A percentile compares a stretch with the other conserved stretches of the same genome.
Conservation (phyloP, 2,113 vertebrate genomes). For the Arenaria interpres region DNA sequence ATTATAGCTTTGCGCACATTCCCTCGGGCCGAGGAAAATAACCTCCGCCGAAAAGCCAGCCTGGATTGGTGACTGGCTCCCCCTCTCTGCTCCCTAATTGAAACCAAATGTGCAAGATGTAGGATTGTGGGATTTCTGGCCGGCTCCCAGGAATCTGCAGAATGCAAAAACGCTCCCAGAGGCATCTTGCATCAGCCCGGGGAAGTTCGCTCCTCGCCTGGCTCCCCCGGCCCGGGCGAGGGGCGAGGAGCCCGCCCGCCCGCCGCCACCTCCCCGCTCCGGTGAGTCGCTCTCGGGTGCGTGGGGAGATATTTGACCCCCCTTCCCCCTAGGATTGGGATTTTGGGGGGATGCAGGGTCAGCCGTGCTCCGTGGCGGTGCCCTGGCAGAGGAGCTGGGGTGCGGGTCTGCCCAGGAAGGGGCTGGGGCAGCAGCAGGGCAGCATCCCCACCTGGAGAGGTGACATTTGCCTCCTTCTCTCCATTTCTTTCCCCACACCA, state of each 20-base stretch:
- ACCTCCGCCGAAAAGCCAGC: slow-evolving; percentile 74
- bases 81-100: slow-evolving; percentile 82
- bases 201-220: slow-evolving; percentile 67
- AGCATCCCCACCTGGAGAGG: rapidly evolving
- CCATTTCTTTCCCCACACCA: background rate
- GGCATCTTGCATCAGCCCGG: slow-evolving; percentile 87
- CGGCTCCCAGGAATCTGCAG: slow-evolving; percentile 82
- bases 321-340: rapidly evolving
- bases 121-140: slow-evolving; percentile 91
- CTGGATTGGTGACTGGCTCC: slow-evolving; percentile 77
- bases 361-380: rapidly evolving
- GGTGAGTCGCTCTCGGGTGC: background rate
- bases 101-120: slow-evolving; percentile 91
- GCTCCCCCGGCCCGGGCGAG: slow-evolving; percentile 47
- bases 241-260: background rate
- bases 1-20: slow-evolving; percentile 74
- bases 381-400: rapidly evolving
- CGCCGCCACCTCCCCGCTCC: rapidly evolving
- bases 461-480: background rate
- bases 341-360: rapidly evolving
- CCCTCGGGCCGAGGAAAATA: slow-evolving; percentile 78
- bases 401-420: rapidly evolving
- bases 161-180: slow-evolving; percentile 81
- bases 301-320: rapidly evolving
- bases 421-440: background rate